These are phyloP conservation scores for Hyalella azteca DNA, from an alignment of 2,888 invertebrate species.

Conservation along the genomic window DNA sequence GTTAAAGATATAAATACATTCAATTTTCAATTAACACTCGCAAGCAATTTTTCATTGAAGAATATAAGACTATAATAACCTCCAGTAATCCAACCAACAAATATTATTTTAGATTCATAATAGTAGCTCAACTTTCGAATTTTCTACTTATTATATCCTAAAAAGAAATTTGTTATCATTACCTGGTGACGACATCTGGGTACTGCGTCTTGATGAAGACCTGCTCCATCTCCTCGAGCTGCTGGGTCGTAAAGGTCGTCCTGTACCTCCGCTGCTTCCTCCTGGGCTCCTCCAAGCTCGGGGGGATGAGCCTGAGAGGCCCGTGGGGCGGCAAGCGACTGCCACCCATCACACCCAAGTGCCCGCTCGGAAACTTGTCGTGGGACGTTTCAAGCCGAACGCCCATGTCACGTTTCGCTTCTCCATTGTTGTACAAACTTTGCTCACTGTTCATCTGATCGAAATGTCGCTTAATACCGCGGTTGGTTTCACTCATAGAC, in stretches of 20 bases:
- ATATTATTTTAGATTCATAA: too few species aligned
- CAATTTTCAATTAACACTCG: too few species aligned
- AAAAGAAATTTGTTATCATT: neutral
- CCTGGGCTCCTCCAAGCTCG: slow-evolving; percentile 51
- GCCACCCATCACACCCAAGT: neutral
- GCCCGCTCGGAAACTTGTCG: neutral
- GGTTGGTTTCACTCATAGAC: neutral
- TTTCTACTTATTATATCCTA: too few species aligned
- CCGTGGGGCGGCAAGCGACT: neutral
- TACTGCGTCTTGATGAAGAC: slow-evolving; percentile 57
- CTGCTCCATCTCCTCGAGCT: slow-evolving; percentile 57
- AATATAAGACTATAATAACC: neutral
- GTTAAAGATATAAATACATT: too few species aligned
- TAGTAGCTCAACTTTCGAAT: too few species aligned
- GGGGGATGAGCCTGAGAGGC: slow-evolving; percentile 43
- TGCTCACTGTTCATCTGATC: neutral
- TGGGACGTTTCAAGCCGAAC: neutral
- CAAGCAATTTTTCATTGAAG: neutral
- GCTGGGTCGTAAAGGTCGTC: slow-evolving; percentile 57
- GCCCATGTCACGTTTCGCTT: neutral
- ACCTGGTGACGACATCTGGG: slow-evolving; percentile 57
- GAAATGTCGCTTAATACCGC: slow-evolving; percentile 1
- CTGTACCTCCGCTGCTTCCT: slow-evolving; percentile 55
- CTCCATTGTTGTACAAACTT: neutral
- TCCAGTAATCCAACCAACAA: too few species aligned